Evolutionary conservation across 2,113 vertebrate species (phyloP), one percentile per base, ranked within the genome.

Genomic region (Hylia prasina): DNA sequence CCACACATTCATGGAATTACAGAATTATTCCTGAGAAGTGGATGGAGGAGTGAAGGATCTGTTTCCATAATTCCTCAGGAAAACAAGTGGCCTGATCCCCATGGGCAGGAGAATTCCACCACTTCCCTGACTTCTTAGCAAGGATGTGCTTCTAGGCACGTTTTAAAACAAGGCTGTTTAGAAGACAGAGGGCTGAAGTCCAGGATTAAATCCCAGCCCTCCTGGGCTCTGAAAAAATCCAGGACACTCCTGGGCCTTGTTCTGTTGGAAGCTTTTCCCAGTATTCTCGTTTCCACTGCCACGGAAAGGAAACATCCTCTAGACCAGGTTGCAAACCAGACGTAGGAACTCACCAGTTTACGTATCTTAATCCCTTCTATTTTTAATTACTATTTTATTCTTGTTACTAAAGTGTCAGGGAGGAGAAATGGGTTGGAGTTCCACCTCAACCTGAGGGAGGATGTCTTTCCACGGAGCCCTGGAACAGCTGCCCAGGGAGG

Each of bases 261-360:
- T 61, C 27, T 71, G 9, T 30, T 42, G 65, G 51, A 70, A 87
- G 13, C 13, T 57, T 91, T 70, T 89, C 48, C 40, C 11, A 0
- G 0, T 31, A 7, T 82, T 72, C 42, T 17, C 15, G 7, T 58
- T 65, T 51, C 76, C 51, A 27, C 33, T 73, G 33, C 68, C 33
- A 14, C 3, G 45, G 78, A 33, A 50, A 73, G 44, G 68, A 53
- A 53, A 53, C 24, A 17, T 53, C 5, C 39, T 69, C 45, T 5
- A 5, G 15, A 4, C 7, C 51, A 39, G 44, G 44, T 0, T 51
- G 33, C 19, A 48, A 66, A 51, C 37, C 77, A 39, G 24, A 24
- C 1, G 0, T 9, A 13, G 3, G 35, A 44, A 47, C 28, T 37
- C 17, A 40, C 3, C 22, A 0, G 0, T 53, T 86, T 45, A 10